Evolutionary conservation across 2,888 invertebrate species (phyloP), one percentile per base, ranked within the genome.

Genomic region (Nysson spinosus): DNA sequence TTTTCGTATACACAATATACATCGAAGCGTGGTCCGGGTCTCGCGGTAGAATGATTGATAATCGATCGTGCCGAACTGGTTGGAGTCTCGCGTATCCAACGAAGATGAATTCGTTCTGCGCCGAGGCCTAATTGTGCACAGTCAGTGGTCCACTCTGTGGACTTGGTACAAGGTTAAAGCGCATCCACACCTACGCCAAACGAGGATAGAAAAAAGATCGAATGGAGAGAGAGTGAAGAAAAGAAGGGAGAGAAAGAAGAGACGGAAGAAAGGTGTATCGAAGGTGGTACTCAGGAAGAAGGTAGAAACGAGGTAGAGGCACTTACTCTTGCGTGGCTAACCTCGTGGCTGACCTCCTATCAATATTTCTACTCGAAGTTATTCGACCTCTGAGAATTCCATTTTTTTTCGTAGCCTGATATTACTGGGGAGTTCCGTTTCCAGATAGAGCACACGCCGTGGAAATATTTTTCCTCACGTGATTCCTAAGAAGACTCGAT

Each of bases 61-160:
- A 83, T 83, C 81, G 82, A 83, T 82, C 78, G 78, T 64, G 71
- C 73, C 77, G 78, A 75, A 79, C 77, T 74, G 69, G 68, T 69
- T 52, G 75, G 76, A 71, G 72, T 77, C 81, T 76, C 76, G 76
- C 75, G 71, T 63, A 78, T 63, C 75, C 77, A 80, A 83, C 82
- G 80, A 83, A 83, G 83, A 83, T 83, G 82, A 82, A 83, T 83
- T 84, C 74, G 81, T 84, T 83, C 79, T 76, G 77, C 77, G 77
- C 75, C 69, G 76, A 76, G 75, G 62, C 79, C 83, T 83, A 84
- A 84, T 84, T 84, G 83, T 83, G 83, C 83, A 68, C 83, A 81
- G 83, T 82, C 81, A 84, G 83, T 75, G 83, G 83, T 83, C 83
- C 75, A 71, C 46, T 34, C 55, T 49, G 74, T 65, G 64, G 69